Base-by-base conservation (phyloP, 2,797 vertebrate species). In the Pterois miles region DNA sequence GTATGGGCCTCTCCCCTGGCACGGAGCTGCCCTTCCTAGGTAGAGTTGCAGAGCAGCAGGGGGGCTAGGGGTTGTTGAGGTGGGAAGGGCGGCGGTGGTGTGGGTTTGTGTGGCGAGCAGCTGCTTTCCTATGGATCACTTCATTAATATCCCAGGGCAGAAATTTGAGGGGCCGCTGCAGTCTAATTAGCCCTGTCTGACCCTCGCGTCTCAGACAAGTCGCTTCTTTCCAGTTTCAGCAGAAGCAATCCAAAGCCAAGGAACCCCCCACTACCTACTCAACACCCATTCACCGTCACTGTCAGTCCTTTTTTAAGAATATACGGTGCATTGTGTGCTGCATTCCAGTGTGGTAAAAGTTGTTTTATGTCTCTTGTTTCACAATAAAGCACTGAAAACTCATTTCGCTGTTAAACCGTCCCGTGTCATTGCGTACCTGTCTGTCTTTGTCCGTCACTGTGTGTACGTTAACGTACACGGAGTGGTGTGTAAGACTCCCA, bases 101-200 rank as follows among this genome's bases (percentile, higher is more conserved):
- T 16, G 48, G 76, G 48, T 23, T 73, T 79, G 74, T 67, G 80
- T 80, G 77, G 81, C 1, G 81, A 92, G 91, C 93, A 93, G 92
- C 90, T 94, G 93, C 89, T 93, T 92, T 93, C 90, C 89, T 88
- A 80, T 91, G 91, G 94, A 94, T 93, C 88, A 90, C 91, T 94
- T 94, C 90, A 94, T 95, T 95, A 95, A 94, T 93, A 93, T 93
- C 93, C 86, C 83, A 83, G 91, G 90, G 93, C 92, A 92, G 87
- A 92, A 89, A 90, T 92, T 91, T 94, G 93, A 94, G 93, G 92
- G 92, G 92, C 91, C 62, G 83, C 89, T 89, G 90, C 90, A 91
- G 92, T 93, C 93, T 94, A 94, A 95, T 95, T 95, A 95, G 92
- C 94, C 94, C 86, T 76, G 91, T 91, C 93, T 92, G 92, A 95